A percentile compares a stretch with the other conserved stretches of the same genome.
Conservation (phyloP, 2,888 invertebrate genomes). For the Drosophila percnosoma region DNA sequence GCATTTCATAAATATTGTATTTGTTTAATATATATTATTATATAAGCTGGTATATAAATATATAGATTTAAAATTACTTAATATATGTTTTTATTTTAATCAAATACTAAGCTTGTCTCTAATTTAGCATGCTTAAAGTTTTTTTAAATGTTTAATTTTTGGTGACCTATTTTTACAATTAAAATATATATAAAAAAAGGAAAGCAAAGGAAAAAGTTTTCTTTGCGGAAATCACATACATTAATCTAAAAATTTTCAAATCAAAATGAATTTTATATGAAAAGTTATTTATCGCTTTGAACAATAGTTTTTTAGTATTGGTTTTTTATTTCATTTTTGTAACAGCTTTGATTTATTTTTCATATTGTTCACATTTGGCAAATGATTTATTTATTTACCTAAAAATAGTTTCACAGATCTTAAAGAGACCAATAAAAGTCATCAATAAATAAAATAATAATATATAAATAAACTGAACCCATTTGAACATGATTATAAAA, state of each 20-base stretch:
- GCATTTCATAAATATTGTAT: not conserved
- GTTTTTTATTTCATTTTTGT: not conserved
- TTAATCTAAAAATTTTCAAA: not conserved
- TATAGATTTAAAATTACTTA: too few relatives aligned
- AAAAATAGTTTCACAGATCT: too few relatives aligned
- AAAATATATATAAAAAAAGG: not conserved
- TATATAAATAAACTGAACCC: not conserved
- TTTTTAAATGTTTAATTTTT: too few relatives aligned
- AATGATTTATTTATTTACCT: not conserved
- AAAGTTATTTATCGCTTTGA: not conserved
- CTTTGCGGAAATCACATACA: not conserved
- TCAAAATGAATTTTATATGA: not conserved
- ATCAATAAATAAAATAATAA: not conserved
- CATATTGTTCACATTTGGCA: accelerated
- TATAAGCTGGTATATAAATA: not conserved
- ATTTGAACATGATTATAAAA: not conserved
- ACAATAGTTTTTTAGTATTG: not conserved
- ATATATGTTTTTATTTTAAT: not conserved
- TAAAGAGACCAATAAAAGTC: not conserved
- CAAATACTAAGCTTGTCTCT: not conserved
- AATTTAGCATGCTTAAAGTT: not conserved
- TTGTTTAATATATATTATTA: not conserved
- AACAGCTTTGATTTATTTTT: not conserved
- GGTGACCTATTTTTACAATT: too few relatives aligned
- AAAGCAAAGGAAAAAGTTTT: not conserved